Base-by-base conservation (phyloP, 2,888 invertebrate species). In the Cosmopolites sordidus region DNA sequence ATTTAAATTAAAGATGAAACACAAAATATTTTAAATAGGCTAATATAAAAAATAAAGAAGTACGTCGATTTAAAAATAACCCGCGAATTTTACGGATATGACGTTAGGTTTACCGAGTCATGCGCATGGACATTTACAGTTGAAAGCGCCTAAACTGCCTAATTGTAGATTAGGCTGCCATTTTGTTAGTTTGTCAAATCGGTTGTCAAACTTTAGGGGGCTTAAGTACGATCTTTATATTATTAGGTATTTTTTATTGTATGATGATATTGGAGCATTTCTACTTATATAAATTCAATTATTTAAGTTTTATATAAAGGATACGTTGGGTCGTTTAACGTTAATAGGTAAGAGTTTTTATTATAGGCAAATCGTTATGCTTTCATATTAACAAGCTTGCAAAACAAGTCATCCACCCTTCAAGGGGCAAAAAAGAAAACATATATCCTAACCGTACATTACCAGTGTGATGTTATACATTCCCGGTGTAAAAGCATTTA, bases 191-290 rank as follows among this genome's bases (percentile, higher is more conserved):
- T 62, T 72, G 73, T 70, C 69, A 67, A 66, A 67, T 64, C 69
- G 72, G 73, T 74, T 74, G 73, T 71, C 72, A 66, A 70, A 70
- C 70, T 71, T 63, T 64, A 73, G 73, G 73, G 73, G 73, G 71
- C 71, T 69, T 9, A 12, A 22, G 8, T 3, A 22, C 4, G 4
- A 22, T 22, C 3, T 22, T 22, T 5, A 8, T 22, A 22, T 3
- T 22, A 22, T 22, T 22, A 5, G 38, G 16, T 16, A 42, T 37
- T 41, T 33, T 47, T 44, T 42, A 38, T 12, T 12, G 38, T 9
- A 6, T 38, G 38, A 27, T 11, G 18, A 22, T 22, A 22, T 8
- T 8, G 8, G 8, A 3, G 22, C 22, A 22, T 22, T 22, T 3
- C 8, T 8, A 8, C 4, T 22, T 22, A 22, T 22, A 22, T 22